Evolutionary conservation across 2,888 invertebrate species (phyloP), one percentile per base, ranked within the genome.

Genomic region (Muschampia plurimacula): DNA sequence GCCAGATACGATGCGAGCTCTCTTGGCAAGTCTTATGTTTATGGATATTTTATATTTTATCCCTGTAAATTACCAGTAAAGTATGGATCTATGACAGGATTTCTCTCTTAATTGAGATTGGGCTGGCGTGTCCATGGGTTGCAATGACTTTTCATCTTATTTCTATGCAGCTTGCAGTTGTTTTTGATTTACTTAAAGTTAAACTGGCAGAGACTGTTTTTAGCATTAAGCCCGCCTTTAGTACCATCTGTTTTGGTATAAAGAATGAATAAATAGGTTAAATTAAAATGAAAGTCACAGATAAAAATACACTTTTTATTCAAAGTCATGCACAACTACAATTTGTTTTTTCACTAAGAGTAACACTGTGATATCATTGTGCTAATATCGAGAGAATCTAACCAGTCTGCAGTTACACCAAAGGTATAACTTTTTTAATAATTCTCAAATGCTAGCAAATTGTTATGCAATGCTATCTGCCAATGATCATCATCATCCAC

Each of bases 241-340:
- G 22, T 22, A 22, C 22, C 22, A 22, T 22, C 22, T 22, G 22
- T 22, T 22, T 22, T 22, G 22, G 22, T 22, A 22, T 22, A 22
- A 22, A 22, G 22, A 22, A 22, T 22, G 22, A 22, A 22, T 22
- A 22, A 22, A 39, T 39, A 7, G 39, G 6, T 39, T 39, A 6
- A 7, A 7, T 39, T 7, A 59, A 74, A 69, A 44, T 71, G 28
- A 90, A 89, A 80, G 41, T 52, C 80, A 71, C 15, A 74, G 13
- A 75, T 90, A 89, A 92, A 92, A 93, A 93, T 90, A 92, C 92
- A 92, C 84, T 85, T 91, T 91, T 87, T 92, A 92, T 90, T 91
- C 86, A 91, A 72, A 88, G 81, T 90, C 93, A 93, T 93, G 93
- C 92, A 92, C 89, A 88, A 88, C 93, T 93, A 93, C 92, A 87